These are phyloP conservation scores for Molanna angustata DNA, from an alignment of 2,888 invertebrate species.

Conservation along the genomic window DNA sequence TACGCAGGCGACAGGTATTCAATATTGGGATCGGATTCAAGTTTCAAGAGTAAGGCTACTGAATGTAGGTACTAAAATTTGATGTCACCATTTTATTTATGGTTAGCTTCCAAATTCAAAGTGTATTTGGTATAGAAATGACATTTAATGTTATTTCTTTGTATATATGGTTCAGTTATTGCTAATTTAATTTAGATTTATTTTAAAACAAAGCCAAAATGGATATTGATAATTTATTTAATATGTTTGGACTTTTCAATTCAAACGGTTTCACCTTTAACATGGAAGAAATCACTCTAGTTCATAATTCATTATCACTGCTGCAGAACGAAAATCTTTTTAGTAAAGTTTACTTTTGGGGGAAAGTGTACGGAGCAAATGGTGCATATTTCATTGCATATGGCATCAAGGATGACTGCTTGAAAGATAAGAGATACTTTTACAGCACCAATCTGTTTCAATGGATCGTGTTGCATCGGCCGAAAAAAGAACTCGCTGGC, in stretches of 20 bases:
- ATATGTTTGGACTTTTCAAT: conserved; percentile 36
- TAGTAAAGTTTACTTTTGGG: conserved; percentile 80
- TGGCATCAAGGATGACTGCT: conserved; percentile 71
- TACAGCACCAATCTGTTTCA: conserved; percentile 72
- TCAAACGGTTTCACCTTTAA: conserved; percentile 68
- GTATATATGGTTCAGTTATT: no score
- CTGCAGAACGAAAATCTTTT: conserved; percentile 86
- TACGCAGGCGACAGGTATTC: no score
- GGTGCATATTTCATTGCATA: conserved; percentile 74
- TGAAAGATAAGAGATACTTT: conserved; percentile 70
- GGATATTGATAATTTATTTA: conserved; percentile 18
- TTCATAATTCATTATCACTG: conserved; percentile 75
- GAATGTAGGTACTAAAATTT: no score
- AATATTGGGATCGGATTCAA: no score
- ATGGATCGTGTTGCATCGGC: conserved; percentile 53
- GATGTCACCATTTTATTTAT: no score
- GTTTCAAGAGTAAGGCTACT: no score
- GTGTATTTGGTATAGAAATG: no score
- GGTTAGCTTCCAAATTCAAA: no score
- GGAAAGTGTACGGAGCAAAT: conserved; percentile 72
- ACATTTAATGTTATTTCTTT: no score
- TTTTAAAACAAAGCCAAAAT: no score
- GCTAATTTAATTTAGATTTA: no score
- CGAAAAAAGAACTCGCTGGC: conserved; percentile 39
- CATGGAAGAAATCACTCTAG: conserved; percentile 66